Base-by-base conservation (phyloP, 2,113 vertebrate genomes). In the Ageneiosus marmoratus region DNA sequence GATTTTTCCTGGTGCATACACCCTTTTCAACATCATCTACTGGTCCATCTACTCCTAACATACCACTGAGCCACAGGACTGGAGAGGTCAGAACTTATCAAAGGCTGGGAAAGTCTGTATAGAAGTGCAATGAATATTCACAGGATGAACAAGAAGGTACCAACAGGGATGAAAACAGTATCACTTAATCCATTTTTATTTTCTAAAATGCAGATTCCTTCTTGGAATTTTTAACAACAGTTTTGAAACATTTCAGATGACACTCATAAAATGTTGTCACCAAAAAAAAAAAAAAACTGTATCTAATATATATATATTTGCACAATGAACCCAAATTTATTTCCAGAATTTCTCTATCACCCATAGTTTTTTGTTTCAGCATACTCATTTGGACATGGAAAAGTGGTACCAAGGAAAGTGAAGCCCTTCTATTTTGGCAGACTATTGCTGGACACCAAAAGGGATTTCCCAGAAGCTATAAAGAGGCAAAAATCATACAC, bases 21-120 rank as follows among this genome's bases (percentile, higher is more conserved):
- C 97, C 81, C 94, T 99, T 55, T 99, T 99, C 89, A 99, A 99
- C 83, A 93, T 99, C 92, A 97, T 99, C 95, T 99, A 99, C 89
- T 99, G 98, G 98, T 97, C 96, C 62, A 98, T 99, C 92, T 99
- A 98, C 91, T 97, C 94, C 18, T 99, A 96, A 92, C 81, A 58
- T 24, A 48, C 20, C 50, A 32, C 9, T 0, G 0, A 53, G n/a
- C 70, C 41, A 51, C 69, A 58, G 80, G 58, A 79, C 29, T 7
- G 18, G 44, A 75, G 27, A 20, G 63, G 51, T 53, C 1, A 63
- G 48, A 37, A 37, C n/a, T 4, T 73, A 63, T 41, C 0, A 51
- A 69, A 56, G 51, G 44, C 51, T 27, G 16, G 34, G 2, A 11
- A 0, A 60, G 37, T 22, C 10, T 10, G 62, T 58, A 27, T 55